These are phyloP conservation scores for Pseudomugil tenellus DNA, from an alignment of 2,797 vertebrate species.

Conservation along the genomic window DNA sequence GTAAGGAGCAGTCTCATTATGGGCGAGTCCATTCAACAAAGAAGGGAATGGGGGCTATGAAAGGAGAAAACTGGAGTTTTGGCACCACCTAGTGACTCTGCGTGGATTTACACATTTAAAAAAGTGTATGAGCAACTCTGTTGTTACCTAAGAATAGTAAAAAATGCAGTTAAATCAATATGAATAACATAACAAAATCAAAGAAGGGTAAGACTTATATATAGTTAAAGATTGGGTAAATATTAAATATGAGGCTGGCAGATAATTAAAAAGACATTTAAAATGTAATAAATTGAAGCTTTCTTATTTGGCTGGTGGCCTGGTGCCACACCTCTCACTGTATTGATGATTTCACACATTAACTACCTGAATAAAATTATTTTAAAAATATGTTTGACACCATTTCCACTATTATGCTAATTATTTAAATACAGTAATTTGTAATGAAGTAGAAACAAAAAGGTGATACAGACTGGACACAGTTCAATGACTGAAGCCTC, in stretches of 20 bases:
- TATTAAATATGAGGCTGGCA: neutral
- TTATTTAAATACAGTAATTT: neutral
- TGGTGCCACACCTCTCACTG: neutral
- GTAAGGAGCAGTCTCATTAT: slow-evolving; percentile 68
- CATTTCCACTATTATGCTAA: neutral
- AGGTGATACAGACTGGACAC: neutral
- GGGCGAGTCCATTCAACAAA: slow-evolving; percentile 82
- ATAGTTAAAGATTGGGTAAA: no score
- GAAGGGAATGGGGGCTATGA: slow-evolving; percentile 19
- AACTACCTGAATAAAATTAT: neutral
- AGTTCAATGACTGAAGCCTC: slow-evolving; percentile 12
- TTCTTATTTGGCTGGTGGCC: neutral
- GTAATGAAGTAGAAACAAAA: neutral
- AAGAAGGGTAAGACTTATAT: neutral
- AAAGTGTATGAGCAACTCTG: neutral
- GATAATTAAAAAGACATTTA: neutral
- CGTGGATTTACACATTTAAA: neutral
- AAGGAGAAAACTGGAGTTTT: slow-evolving; percentile 26
- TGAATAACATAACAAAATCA: neutral
- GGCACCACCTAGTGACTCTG: slow-evolving; percentile 59
- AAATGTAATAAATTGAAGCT: neutral
- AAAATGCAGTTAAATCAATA: neutral
- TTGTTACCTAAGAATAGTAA: neutral
- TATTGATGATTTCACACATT: neutral
- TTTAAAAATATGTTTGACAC: neutral